phyloP scores from a whole-genome alignment of 2,888 invertebrate species.

The Lasioglossum lativentre region DNA sequence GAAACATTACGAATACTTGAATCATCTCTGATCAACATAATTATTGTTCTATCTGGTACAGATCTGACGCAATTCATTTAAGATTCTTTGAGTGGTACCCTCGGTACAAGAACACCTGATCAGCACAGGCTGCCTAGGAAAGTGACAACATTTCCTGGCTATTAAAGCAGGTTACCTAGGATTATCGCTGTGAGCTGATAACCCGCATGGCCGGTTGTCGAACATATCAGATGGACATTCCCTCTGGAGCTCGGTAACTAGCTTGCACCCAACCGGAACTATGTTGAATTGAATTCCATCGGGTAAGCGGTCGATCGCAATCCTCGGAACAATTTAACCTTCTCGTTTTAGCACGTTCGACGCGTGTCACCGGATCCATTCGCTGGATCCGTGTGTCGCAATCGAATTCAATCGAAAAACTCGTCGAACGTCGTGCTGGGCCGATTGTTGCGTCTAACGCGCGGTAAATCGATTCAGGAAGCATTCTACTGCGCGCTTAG shows the following conservation, averaged over 20 bases:
- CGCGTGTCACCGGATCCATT: not conserved
- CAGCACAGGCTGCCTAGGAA: not conserved
- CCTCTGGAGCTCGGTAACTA: not conserved
- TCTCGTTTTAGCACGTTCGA: conserved; percentile 2
- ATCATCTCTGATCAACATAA: not conserved
- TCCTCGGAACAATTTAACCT: conserved; percentile 9
- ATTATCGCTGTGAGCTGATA: not conserved
- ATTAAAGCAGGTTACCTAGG: not conserved
- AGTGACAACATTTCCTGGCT: conserved; percentile 3
- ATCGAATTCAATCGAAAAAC: conserved; percentile 32
- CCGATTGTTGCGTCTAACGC: conserved; percentile 4
- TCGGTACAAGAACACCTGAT: not conserved
- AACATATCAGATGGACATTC: conserved; percentile 17
- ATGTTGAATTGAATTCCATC: conserved; percentile 5
- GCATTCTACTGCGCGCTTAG: not conserved
- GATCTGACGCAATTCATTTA: not conserved
- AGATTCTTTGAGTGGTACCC: not conserved
- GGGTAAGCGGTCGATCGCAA: conserved; percentile 16
- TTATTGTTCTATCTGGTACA: not conserved
- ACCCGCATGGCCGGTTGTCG: not conserved
- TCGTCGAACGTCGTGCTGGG: not conserved
- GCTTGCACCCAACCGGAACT: not conserved
- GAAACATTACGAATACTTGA: too few relatives aligned
- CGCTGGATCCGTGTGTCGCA: not conserved
- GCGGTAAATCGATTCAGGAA: not conserved